A percentile compares a stretch with the other conserved stretches of the same genome.
These are phyloP conservation scores for Leptopterna dolabrata DNA, from an alignment of 2,888 invertebrate genomes.

Conservation along the genomic window DNA sequence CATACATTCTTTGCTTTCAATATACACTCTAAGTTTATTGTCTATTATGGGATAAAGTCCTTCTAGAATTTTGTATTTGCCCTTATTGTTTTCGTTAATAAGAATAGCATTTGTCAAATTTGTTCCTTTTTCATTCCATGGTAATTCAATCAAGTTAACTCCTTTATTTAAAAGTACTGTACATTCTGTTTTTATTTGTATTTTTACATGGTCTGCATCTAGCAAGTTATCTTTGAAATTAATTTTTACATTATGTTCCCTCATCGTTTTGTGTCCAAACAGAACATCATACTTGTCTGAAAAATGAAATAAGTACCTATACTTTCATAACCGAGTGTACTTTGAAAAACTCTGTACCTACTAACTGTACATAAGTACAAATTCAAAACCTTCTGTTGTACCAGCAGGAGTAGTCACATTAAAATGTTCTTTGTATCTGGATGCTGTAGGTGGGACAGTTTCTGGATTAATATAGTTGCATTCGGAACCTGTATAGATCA, in stretches of 20 bases:
- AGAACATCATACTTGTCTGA: constrained; percentile 23
- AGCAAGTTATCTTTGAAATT: neutral
- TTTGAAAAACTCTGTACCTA: neutral
- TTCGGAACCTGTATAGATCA: too few relatives aligned
- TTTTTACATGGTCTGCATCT: neutral
- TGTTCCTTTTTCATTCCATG: too few relatives aligned
- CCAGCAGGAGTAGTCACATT: too few relatives aligned
- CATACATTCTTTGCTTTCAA: neutral
- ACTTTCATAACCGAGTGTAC: neutral
- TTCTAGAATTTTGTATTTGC: neutral
- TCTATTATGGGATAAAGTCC: neutral
- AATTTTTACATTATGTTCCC: neutral
- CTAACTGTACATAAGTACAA: neutral
- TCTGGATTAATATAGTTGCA: too few relatives aligned
- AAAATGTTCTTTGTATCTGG: neutral
- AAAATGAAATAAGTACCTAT: neutral
- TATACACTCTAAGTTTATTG: neutral
- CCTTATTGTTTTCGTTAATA: neutral
- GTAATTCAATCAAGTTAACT: neutral
- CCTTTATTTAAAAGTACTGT: neutral
- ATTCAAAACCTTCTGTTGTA: neutral
- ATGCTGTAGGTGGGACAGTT: too few relatives aligned
- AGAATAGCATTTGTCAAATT: neutral
- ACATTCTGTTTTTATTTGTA: neutral
- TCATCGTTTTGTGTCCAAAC: neutral